These are phyloP conservation scores for Phasia obesa DNA, from an alignment of 2,888 invertebrate species.

Conservation along the genomic window DNA sequence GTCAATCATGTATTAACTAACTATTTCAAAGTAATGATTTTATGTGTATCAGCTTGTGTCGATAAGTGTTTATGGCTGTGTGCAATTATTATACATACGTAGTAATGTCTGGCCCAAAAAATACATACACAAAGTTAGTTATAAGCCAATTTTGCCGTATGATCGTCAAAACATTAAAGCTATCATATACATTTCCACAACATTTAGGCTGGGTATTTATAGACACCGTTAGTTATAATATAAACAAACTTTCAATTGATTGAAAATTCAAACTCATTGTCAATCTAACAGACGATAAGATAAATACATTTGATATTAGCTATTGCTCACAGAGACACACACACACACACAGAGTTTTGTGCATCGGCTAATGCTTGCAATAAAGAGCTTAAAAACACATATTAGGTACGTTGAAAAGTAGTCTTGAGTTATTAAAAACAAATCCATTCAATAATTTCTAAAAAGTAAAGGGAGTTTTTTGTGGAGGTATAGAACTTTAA, in stretches of 20 bases:
- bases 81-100: background rate
- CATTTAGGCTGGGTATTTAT: background rate
- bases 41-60: background rate
- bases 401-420: too few relatives aligned
- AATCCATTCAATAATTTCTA: too few relatives aligned
- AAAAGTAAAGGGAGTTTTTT: too few relatives aligned
- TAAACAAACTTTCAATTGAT: conserved; percentile 42
- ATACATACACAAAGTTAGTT: conserved; percentile 22
- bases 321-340: conserved; percentile 7
- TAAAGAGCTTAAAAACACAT: too few relatives aligned
- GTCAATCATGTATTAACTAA: conserved; percentile 38
- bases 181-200: conserved; percentile 18
- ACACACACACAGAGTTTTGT: background rate
- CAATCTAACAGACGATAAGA: conserved; percentile 55
- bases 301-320: conserved; percentile 59
- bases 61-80: background rate
- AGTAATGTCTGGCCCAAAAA: conserved; percentile 36
- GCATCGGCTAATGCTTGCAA: background rate
- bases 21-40: background rate
- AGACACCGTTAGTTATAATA: too few relatives aligned
- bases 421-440: too few relatives aligned
- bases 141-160: conserved; percentile 22
- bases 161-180: conserved; percentile 46
- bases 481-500: too few relatives aligned
- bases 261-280: conserved; percentile 62